phyloP scores from a whole-genome alignment of 2,113 vertebrate species.

The Ptychochromis oligacanthus region DNA sequence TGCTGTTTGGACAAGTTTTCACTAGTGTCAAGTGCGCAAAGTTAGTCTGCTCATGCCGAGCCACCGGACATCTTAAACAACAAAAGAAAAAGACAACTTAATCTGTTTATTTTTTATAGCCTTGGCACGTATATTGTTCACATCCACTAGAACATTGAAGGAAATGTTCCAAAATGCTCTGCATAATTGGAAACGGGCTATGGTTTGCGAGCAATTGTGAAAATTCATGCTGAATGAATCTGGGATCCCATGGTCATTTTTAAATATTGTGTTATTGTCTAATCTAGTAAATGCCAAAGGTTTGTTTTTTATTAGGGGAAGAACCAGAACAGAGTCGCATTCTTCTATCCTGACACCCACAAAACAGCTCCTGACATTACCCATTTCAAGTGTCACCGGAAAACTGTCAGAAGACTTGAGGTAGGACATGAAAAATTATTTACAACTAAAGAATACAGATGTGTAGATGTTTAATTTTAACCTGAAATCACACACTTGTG shows the following conservation, averaged over 20 bases:
- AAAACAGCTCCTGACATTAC: conserved; percentile 81
- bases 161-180: neutral
- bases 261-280: conserved; percentile 8
- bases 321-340: conserved; percentile 73
- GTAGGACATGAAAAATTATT: conserved; percentile 72
- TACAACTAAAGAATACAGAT: neutral
- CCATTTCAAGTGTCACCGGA: conserved; percentile 87
- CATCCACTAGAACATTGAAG: neutral
- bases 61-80: neutral
- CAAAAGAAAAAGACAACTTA: neutral
- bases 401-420: conserved; percentile 89
- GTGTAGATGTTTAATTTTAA: neutral
- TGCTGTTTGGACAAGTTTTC: conserved; percentile 29
- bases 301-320: conserved; percentile 77
- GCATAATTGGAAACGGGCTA: neutral
- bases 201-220: conserved; percentile 6
- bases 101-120: neutral
- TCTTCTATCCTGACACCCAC: conserved; percentile 81
- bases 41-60: conserved; percentile 25
- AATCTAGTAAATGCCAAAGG: conserved; percentile 53
- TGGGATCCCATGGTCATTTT: neutral
- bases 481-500: neutral
- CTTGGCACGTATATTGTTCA: neutral
- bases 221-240: neutral
- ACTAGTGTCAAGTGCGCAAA: conserved; percentile 35